Conservation (phyloP, 2,888 invertebrate genomes). For the Athripsodes cinereus region DNA sequence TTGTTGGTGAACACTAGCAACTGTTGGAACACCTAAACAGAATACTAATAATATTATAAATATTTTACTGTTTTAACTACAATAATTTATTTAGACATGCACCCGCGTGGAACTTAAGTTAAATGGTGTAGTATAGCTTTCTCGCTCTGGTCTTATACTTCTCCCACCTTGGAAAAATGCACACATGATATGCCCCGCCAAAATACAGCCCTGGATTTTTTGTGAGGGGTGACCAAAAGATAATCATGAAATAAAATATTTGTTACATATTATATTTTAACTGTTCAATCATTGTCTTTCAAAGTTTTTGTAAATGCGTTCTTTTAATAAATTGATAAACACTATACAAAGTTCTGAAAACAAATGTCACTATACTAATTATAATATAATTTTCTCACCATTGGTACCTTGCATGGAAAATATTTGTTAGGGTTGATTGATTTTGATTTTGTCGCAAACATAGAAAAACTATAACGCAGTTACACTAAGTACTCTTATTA, state of each 20-base stretch:
- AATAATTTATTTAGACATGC: conserved; percentile 5
- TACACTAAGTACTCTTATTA: too few relatives aligned
- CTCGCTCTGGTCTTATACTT: conserved; percentile 23
- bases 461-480: too few relatives aligned
- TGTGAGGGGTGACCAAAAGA: neutral
- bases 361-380: too few relatives aligned
- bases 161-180: conserved; percentile 15
- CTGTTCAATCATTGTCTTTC: neutral
- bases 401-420: too few relatives aligned
- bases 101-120: conserved; percentile 11
- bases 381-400: too few relatives aligned
- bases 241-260: neutral
- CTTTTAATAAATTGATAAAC: too few relatives aligned
- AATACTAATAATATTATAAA: neutral
- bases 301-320: neutral
- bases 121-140: conserved; percentile 19
- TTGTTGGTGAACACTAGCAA: conserved; percentile 4
- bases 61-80: too few relatives aligned
- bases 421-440: too few relatives aligned
- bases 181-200: neutral
- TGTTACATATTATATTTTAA: neutral
- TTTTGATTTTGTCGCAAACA: too few relatives aligned
- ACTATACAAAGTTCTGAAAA: too few relatives aligned
- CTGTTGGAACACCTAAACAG: conserved; percentile 8
- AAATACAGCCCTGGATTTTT: neutral